These are phyloP conservation scores for Ancistrus triradiatus DNA, from an alignment of 2,113 vertebrate species.

Conservation along the genomic window DNA sequence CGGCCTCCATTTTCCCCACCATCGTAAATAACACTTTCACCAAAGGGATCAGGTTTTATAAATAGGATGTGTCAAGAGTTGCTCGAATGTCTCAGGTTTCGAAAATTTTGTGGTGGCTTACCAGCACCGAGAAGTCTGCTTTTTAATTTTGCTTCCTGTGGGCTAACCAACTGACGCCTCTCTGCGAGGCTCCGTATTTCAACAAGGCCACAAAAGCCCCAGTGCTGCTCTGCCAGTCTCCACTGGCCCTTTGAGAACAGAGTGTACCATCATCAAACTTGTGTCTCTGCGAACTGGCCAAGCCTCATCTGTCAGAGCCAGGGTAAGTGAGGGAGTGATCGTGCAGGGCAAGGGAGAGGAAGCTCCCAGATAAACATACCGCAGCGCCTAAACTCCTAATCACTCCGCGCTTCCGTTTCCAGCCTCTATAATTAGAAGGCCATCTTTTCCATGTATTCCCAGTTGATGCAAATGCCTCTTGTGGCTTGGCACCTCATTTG, in stretches of 20 bases:
- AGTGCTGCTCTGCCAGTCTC: conserved; percentile 61
- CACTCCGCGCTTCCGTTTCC: conserved; percentile 94
- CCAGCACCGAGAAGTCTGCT: conserved; percentile 70
- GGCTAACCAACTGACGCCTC: conserved; percentile 90
- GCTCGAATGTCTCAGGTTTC: conserved; percentile 71
- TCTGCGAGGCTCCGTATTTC: conserved; percentile 81
- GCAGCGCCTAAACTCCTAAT: conserved; percentile 94
- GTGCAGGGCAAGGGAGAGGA: conserved; percentile 77
- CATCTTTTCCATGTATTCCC: conserved; percentile 94
- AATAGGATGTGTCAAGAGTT: conserved; percentile 83
- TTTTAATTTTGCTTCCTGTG: conserved; percentile 82
- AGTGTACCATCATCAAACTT: conserved; percentile 75
- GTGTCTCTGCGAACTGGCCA: conserved; percentile 66
- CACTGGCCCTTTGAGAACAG: conserved; percentile 69
- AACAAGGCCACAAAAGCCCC: conserved; percentile 85
- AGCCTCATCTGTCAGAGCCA: conserved; percentile 79
- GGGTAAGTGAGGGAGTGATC: conserved; percentile 56
- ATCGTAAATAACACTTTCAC: conserved; percentile 66
- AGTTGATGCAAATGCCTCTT: conserved; percentile 99
- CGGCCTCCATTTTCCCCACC: conserved; percentile 49
- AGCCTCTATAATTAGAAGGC: conserved; percentile 99
- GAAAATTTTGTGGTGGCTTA: conserved; percentile 70
- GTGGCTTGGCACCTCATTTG: conserved; percentile 99
- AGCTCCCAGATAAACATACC: conserved; percentile 98
- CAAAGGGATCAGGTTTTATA: conserved; percentile 81